phyloP scores from a whole-genome alignment of 2,797 vertebrate genomes.

The Acanthurus tractus region DNA sequence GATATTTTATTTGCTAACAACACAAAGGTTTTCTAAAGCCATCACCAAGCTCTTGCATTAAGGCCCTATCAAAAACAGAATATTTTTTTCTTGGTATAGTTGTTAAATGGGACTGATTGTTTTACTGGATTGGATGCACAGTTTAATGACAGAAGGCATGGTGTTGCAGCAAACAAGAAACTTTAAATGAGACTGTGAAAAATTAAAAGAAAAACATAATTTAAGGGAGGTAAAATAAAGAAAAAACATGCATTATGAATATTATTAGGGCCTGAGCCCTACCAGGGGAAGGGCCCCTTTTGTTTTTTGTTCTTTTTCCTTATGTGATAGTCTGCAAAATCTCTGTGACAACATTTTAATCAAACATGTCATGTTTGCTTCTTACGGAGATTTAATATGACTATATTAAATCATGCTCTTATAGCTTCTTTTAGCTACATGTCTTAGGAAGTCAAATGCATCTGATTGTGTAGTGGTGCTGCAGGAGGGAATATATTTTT shows the following conservation, averaged over 20 bases:
- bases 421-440: slow-evolving; percentile 8
- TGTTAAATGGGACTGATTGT: slow-evolving; percentile 1
- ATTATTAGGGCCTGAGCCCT: too few relatives aligned
- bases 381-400: slow-evolving; percentile 4
- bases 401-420: not conserved
- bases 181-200: not conserved
- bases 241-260: too few relatives aligned
- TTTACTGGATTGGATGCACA: not conserved
- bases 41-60: slow-evolving; percentile 1
- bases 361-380: not conserved
- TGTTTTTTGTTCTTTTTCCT: too few relatives aligned
- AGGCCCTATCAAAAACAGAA: not conserved
- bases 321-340: not conserved
- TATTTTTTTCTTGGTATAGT: not conserved
- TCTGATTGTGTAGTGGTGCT: slow-evolving; percentile 24
- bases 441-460: slow-evolving; percentile 5
- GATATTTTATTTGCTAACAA: slow-evolving; percentile 29
- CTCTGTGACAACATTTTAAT: not conserved
- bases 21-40: slow-evolving; percentile 18
- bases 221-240: too few relatives aligned
- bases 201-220: not conserved
- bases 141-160: not conserved
- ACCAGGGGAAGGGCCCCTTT: too few relatives aligned
- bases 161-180: not conserved
- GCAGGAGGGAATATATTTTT: slow-evolving; percentile 14